These are phyloP conservation scores for Petrocephalus microphthalmus DNA, from an alignment of 2,113 vertebrate genomes.

Conservation along the genomic window DNA sequence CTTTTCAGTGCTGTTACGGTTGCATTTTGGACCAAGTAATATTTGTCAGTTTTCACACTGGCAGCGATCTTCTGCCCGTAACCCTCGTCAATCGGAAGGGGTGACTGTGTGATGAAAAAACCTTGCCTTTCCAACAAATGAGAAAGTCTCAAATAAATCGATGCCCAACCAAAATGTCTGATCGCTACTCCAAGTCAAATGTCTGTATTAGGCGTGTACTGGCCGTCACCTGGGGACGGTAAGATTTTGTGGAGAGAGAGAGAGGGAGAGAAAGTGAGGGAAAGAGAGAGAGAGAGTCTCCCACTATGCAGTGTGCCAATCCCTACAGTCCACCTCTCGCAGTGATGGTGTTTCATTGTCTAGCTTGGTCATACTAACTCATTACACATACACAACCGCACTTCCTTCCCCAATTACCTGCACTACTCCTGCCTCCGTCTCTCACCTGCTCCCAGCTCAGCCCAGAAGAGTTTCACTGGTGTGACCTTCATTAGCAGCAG, in stretches of 20 bases:
- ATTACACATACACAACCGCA: neutral
- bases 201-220: neutral
- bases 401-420: slow-evolving; percentile 13
- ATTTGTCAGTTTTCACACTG: neutral
- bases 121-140: neutral
- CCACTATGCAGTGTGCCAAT: slow-evolving; percentile 25
- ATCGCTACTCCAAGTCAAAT: neutral
- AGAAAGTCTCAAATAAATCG: neutral
- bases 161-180: neutral
- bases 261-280: slow-evolving; percentile 26
- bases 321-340: slow-evolving; percentile 34
- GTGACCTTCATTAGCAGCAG: slow-evolving; percentile 7
- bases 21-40: neutral
- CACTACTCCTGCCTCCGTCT: neutral
- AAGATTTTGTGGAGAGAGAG: slow-evolving; percentile 39
- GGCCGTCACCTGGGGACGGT: slow-evolving; percentile 30
- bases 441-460: slow-evolving; percentile 12
- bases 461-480: neutral
- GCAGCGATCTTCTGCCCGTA: neutral
- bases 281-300: slow-evolving; percentile 28
- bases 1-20: neutral
- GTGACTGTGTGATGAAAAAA: neutral
- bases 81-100: neutral
- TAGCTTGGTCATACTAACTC: neutral
- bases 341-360: neutral